Base-by-base conservation (phyloP, 2,113 vertebrate species). In the Tympanuchus pallidicinctus region DNA sequence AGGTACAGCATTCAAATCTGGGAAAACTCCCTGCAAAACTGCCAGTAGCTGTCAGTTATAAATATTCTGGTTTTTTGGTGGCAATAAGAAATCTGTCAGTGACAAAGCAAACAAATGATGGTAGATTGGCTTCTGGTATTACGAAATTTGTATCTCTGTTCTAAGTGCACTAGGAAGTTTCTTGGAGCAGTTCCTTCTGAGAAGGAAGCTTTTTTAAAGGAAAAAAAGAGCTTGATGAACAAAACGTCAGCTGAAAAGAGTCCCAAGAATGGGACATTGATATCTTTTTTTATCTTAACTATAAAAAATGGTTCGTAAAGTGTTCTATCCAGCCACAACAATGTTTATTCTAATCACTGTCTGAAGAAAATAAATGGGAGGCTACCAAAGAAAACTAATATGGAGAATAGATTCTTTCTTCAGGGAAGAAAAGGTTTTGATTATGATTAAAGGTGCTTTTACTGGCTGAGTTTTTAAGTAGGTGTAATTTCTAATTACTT, bases 291-390 rank as follows among this genome's bases (percentile, higher is more conserved):
- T 4, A 38, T 70, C n/a, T 84, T 45, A 88, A 25, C 52, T 85
- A 13, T 69, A 57, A 87, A 90, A 96, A 95, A 95, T 85, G 71
- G 70, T 91, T 94, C 81, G 84, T 96, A 92, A 95, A 79, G 59
- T 89, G 34, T 64, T 86, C 48, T 90, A 60, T 83, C 40, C 40
- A 81, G 40, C 67, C 50, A 88, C 89, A 81, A 73, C 89, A 91
- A 85, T 71, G 34, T 19, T 95, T 90, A 65, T 89, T 96, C 71
- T 90, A 88, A 86, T 96, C 80, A 71, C 38, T 95, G 74, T 89
- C 86, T 88, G 67, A 90, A 69, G 71, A 91, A 94, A 97, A 92
- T 79, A 27, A 93, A 94, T 93, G 70, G 34, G 67, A 90, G 47
- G 20, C 38, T 91, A 91, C 42, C 42, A 89, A 82, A 84, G 70